Evolutionary conservation across 2,888 invertebrate species (phyloP).

Genomic region (Apotomis turbidana): DNA sequence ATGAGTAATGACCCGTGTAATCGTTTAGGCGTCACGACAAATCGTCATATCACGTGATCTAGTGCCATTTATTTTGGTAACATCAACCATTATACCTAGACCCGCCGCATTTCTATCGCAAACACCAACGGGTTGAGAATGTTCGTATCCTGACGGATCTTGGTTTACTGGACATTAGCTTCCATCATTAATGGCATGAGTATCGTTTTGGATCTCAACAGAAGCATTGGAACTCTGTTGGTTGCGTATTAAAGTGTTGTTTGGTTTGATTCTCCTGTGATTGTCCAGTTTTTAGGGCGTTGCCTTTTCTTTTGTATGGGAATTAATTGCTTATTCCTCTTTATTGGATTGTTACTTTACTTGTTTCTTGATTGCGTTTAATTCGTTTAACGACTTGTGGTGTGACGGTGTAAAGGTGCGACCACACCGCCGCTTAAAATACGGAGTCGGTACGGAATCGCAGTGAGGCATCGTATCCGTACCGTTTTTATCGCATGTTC

Average conservation of each 20-base stretch:
- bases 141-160: constrained; percentile 47
- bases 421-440: too few species aligned
- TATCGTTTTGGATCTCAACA: constrained; percentile 46
- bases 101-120: constrained; percentile 29
- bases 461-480: too few species aligned
- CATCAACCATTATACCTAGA: constrained; percentile 47
- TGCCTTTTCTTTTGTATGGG: constrained; percentile 59
- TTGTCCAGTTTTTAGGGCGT: constrained; percentile 52
- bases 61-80: constrained; percentile 67
- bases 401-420: background rate
- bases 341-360: constrained; percentile 57
- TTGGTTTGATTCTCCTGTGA: constrained; percentile 46
- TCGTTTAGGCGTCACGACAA: constrained; percentile 77
- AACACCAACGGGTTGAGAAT: background rate
- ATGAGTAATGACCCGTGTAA: constrained; percentile 79
- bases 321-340: constrained; percentile 62
- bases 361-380: constrained; percentile 53
- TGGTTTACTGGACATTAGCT: constrained; percentile 48
- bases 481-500: too few species aligned
- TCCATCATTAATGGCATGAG: constrained; percentile 55
- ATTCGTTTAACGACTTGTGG: background rate
- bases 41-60: constrained; percentile 77
- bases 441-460: too few species aligned
- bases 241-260: constrained; percentile 43
- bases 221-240: constrained; percentile 49